phyloP scores from a whole-genome alignment of 2,797 vertebrate genomes.

The Adrianichthys oophorus region DNA sequence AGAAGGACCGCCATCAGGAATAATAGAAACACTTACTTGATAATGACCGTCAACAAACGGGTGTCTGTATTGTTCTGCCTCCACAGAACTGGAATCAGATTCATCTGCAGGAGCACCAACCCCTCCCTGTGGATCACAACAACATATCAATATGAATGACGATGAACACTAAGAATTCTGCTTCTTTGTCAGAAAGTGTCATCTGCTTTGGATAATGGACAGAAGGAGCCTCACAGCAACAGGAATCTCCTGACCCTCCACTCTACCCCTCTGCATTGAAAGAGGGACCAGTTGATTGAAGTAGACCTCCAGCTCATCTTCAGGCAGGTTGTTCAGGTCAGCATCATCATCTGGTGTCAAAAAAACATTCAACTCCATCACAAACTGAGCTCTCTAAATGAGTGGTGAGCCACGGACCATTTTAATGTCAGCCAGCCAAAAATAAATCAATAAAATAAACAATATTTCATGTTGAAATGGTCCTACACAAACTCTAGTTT shows the following conservation, averaged over 20 bases:
- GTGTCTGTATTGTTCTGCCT: conserved; percentile 61
- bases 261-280: conserved; percentile 81
- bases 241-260: conserved; percentile 81
- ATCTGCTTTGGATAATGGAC: too few relatives aligned
- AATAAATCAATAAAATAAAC: too few relatives aligned
- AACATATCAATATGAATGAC: background rate
- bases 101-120: conserved; percentile 27
- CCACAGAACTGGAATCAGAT: conserved; percentile 54
- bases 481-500: too few relatives aligned
- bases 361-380: background rate
- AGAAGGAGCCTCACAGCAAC: conserved; percentile 56
- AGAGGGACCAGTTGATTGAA: conserved; percentile 88
- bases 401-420: too few relatives aligned
- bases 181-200: too few relatives aligned
- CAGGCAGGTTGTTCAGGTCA: conserved; percentile 86
- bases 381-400: background rate
- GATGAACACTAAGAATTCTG: too few relatives aligned
- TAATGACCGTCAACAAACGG: conserved; percentile 65
- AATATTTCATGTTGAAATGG: too few relatives aligned
- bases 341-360: conserved; percentile 80
- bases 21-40: conserved; percentile 51
- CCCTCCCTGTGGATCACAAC: conserved; percentile 43
- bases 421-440: too few relatives aligned
- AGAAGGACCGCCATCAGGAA: too few relatives aligned
- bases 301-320: conserved; percentile 88